Percentiles rank a stretch among this genome's conserved stretches.
Evolutionary conservation across 2,113 vertebrate species (phyloP).

Genomic region (Murina feae): DNA sequence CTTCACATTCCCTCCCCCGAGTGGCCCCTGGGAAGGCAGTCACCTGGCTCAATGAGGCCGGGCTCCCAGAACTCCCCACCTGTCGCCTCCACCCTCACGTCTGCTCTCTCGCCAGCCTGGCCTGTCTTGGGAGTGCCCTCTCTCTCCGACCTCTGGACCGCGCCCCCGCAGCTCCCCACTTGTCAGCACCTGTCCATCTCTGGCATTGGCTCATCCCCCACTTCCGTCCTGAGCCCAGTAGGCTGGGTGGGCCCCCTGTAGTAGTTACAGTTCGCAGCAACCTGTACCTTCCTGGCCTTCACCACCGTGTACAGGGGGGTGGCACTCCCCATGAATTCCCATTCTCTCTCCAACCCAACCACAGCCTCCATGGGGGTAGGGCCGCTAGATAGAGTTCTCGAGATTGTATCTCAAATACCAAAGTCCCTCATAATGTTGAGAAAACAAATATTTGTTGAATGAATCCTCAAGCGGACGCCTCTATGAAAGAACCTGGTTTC

Average conservation of each 20-base stretch:
- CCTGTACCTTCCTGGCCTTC: not conserved
- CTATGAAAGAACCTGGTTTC: not conserved
- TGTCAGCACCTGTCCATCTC: not conserved
- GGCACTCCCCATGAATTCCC: not conserved
- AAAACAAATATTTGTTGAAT: not conserved
- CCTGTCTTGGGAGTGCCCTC: not conserved
- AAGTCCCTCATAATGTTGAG: not conserved
- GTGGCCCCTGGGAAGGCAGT: not conserved
- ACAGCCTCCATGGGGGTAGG: not conserved
- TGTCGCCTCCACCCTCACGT: accelerated
- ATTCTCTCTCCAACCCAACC: not conserved
- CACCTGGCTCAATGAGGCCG: not conserved
- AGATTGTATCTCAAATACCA: not conserved
- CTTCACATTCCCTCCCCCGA: not conserved
- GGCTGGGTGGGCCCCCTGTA: not conserved
- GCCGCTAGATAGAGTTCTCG: not conserved
- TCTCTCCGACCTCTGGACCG: not conserved
- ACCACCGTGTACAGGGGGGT: accelerated
- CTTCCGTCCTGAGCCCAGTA: not conserved
- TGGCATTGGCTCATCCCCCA: not conserved
- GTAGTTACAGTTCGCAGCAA: accelerated
- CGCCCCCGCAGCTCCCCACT: not conserved
- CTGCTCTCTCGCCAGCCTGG: not conserved
- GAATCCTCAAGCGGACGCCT: not conserved
- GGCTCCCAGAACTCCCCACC: not conserved